These are phyloP conservation scores for Steinernema carpocapsae DNA, from an alignment of 2,888 invertebrate species.

Conservation along the genomic window DNA sequence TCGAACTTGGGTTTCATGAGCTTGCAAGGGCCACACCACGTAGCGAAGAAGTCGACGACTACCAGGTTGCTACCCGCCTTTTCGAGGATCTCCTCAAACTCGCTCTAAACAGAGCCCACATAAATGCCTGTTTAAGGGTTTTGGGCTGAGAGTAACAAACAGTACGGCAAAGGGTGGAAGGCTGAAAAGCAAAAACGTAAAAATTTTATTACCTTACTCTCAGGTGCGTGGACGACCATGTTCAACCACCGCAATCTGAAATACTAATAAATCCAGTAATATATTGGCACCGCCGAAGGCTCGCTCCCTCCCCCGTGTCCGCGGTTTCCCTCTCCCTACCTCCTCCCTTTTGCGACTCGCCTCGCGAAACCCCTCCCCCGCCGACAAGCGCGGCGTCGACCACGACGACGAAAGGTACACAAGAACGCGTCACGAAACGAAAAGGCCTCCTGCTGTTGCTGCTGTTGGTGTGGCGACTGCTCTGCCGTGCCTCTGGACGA, in stretches of 20 bases:
- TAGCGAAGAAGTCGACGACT: conserved; percentile 67
- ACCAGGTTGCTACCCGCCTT: conserved; percentile 57
- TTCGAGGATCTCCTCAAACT: conserved; percentile 50
- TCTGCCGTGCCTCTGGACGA: too few species aligned
- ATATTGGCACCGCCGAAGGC: conserved; percentile 5
- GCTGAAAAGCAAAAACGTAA: neutral
- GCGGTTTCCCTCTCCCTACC: too few species aligned
- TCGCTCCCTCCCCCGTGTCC: too few species aligned
- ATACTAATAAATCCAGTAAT: conserved; percentile 8
- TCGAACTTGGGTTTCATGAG: conserved; percentile 80
- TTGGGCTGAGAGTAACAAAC: too few species aligned
- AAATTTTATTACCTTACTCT: neutral
- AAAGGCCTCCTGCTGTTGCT: neutral
- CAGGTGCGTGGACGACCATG: neutral
- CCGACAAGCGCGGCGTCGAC: neutral
- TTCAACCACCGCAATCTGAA: conserved; percentile 24
- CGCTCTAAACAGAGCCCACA: too few species aligned
- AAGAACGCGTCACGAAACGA: neutral
- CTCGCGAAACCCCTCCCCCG: neutral
- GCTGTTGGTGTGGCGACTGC: too few species aligned
- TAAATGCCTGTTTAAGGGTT: neutral
- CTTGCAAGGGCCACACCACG: conserved; percentile 81
- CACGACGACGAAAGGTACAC: neutral
- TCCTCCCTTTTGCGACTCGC: neutral
- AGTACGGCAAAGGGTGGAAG: too few species aligned